Percentiles rank a stretch among this genome's conserved stretches.
Conservation (phyloP, 2,113 vertebrate genomes). For the Ginglymostoma cirratum region DNA sequence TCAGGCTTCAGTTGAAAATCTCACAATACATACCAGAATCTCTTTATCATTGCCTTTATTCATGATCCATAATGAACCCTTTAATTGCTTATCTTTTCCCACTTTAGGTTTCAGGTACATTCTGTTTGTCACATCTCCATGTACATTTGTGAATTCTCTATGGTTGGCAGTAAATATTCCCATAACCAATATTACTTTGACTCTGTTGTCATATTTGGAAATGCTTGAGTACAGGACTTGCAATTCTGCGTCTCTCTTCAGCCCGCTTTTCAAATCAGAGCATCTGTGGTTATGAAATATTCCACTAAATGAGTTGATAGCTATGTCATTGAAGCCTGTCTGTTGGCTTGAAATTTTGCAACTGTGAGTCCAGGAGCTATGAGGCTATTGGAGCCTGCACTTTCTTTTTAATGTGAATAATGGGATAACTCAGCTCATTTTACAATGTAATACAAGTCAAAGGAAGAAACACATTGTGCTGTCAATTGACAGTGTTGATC, state of each 20-base stretch:
- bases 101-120: neutral
- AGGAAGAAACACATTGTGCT: neutral
- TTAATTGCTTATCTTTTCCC: neutral
- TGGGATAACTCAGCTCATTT: neutral
- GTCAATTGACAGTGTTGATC: neutral
- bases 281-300: neutral
- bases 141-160: neutral
- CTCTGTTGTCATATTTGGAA: neutral
- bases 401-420: neutral
- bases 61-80: neutral
- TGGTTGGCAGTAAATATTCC: neutral
- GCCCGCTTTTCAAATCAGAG: neutral
- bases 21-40: neutral
- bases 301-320: neutral
- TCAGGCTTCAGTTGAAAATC: neutral
- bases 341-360: neutral
- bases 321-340: neutral
- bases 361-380: neutral
- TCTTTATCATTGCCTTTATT: neutral
- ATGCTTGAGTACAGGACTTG: neutral
- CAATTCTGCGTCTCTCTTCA: neutral
- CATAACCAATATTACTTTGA: neutral
- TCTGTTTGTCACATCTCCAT: neutral
- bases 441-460: neutral
- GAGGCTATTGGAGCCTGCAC: neutral